Evolutionary conservation across 2,888 invertebrate species (phyloP).

Genomic region (Amblyteles armatorius): DNA sequence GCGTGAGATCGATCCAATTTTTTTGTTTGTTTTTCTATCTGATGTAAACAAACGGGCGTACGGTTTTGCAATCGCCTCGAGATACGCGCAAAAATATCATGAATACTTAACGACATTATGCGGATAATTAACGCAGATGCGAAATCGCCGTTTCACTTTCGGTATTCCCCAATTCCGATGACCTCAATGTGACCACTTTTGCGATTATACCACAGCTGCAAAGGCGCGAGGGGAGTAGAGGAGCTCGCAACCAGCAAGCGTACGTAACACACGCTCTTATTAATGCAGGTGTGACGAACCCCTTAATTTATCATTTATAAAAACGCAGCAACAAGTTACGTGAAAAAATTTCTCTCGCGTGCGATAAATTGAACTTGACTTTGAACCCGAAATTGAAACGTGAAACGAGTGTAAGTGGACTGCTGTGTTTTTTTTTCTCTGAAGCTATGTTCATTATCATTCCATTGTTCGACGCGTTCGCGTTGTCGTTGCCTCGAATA

Average conservation of each 20-base stretch:
- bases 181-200: neutral
- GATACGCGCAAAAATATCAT: neutral
- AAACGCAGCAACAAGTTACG: neutral
- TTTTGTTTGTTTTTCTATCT: neutral
- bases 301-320: neutral
- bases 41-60: neutral
- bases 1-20: neutral
- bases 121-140: neutral
- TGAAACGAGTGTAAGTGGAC: neutral
- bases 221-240: neutral
- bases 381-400: constrained; percentile 61
- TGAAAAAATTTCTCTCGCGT: constrained; percentile 36
- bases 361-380: constrained; percentile 69
- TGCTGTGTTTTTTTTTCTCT: constrained; percentile 1
- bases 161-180: constrained; percentile 50
- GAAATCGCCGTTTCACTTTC: constrained; percentile 5
- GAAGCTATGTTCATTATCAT: constrained; percentile 50
- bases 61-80: neutral
- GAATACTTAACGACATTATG: neutral
- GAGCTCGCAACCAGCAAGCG: neutral
- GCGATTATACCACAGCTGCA: neutral
- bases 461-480: constrained; percentile 15
- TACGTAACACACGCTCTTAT: neutral
- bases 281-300: neutral
- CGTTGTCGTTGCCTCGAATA: constrained; percentile 37